A percentile compares a stretch with the other conserved stretches of the same genome.
These are phyloP conservation scores for Cossypha polioptera DNA, from an alignment of 2,797 vertebrate species.

Conservation along the genomic window DNA sequence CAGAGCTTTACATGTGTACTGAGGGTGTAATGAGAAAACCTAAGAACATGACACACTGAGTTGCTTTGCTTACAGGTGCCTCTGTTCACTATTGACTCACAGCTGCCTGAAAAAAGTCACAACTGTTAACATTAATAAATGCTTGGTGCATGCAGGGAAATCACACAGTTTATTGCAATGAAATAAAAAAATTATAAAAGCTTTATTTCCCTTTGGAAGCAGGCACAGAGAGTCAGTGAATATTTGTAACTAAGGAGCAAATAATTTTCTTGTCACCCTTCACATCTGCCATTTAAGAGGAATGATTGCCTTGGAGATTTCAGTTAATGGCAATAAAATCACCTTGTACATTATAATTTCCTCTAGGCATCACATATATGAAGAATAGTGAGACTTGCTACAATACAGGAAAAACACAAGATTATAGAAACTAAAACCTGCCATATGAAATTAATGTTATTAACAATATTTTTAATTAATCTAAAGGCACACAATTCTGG, in stretches of 20 bases:
- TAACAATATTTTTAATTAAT: neutral
- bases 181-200: neutral
- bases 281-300: neutral
- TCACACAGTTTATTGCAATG: neutral
- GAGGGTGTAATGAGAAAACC: neutral
- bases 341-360: neutral
- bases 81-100: neutral
- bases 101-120: neutral
- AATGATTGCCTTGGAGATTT: neutral
- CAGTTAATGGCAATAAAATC: neutral
- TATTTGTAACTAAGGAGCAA: neutral
- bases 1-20: accelerated
- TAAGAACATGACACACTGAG: neutral
- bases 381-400: neutral
- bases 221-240: neutral
- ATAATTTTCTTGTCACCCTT: neutral
- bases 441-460: neutral
- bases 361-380: neutral
- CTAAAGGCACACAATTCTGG: neutral
- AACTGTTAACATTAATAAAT: neutral
- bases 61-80: neutral
- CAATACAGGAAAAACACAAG: neutral
- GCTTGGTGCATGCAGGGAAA: neutral
- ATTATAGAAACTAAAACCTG: neutral
- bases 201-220: neutral